Percentiles rank a stretch among this genome's conserved stretches.
Evolutionary conservation across 2,113 vertebrate genomes (phyloP).

Genomic region (Plecotus auritus): DNA sequence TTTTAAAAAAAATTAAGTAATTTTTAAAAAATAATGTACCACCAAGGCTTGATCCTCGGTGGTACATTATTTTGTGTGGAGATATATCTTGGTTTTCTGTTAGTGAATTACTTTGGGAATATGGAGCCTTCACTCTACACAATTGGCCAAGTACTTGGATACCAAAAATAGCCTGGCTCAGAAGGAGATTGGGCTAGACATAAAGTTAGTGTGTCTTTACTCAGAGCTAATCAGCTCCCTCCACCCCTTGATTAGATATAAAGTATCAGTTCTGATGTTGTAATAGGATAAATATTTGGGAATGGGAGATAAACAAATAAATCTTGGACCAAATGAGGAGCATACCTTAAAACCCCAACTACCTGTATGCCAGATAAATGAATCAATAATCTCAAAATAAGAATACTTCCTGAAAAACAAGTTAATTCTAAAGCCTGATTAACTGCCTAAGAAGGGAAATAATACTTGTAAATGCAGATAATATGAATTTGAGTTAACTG

Average conservation of each 20-base stretch:
- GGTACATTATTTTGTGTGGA: not conserved
- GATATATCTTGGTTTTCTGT: not conserved
- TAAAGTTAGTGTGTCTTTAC: not conserved
- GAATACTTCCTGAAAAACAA: constrained; percentile 8
- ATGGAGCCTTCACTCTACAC: not conserved
- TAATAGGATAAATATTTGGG: not conserved
- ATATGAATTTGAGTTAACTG: not conserved
- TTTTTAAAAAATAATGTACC: not conserved
- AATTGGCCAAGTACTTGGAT: not conserved
- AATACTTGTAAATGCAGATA: constrained; percentile 28
- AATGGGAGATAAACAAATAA: not conserved
- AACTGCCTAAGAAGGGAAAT: not conserved
- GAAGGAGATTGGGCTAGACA: not conserved
- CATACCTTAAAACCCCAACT: not conserved
- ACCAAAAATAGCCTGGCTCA: not conserved
- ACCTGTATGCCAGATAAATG: not conserved
- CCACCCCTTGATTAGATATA: not conserved
- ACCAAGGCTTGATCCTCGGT: not conserved
- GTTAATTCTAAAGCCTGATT: not conserved
- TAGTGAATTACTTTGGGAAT: not conserved
- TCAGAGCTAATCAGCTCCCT: not conserved
- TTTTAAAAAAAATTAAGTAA: not conserved
- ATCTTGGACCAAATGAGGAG: not conserved
- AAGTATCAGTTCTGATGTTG: not conserved
- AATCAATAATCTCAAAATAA: constrained; percentile 16